Percentiles rank a stretch among this genome's conserved stretches.
These are phyloP conservation scores for Xestia rhomboidea DNA, from an alignment of 2,888 invertebrate genomes.

Conservation along the genomic window DNA sequence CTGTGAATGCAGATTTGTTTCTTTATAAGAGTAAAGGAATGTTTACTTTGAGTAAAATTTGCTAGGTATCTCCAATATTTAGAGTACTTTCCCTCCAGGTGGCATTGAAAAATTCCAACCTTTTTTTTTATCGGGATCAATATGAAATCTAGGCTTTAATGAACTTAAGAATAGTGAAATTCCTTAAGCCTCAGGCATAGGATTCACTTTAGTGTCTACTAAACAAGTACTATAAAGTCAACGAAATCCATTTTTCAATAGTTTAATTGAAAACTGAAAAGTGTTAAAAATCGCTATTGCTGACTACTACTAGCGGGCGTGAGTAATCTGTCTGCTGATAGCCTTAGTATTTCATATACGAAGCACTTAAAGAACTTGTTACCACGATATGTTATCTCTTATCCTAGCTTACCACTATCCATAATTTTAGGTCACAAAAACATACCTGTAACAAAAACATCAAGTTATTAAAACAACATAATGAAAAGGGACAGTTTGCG, in stretches of 20 bases:
- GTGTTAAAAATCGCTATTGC: neutral
- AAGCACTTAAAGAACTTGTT: slow-evolving; percentile 10
- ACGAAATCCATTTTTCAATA: neutral
- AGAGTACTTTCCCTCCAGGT: too few relatives aligned
- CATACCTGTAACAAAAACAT: slow-evolving; percentile 57
- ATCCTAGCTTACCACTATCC: slow-evolving; percentile 34
- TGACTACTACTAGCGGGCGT: neutral
- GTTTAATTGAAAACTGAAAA: neutral
- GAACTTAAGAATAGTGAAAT: neutral
- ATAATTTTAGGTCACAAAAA: slow-evolving; percentile 18
- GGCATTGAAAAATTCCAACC: too few relatives aligned
- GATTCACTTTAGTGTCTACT: neutral
- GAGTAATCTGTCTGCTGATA: neutral
- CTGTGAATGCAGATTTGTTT: too few relatives aligned
- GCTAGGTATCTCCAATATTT: too few relatives aligned
- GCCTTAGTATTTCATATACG: neutral
- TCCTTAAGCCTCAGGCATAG: neutral
- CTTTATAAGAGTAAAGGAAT: too few relatives aligned
- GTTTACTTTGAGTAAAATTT: too few relatives aligned
- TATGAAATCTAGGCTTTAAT: neutral
- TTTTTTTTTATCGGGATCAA: neutral
- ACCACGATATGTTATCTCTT: slow-evolving; percentile 20
- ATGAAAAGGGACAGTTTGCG: slow-evolving; percentile 41
- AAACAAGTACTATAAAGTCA: neutral
- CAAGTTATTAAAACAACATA: slow-evolving; percentile 22